These are phyloP conservation scores for Siderastrea radians DNA, from an alignment of 92 coral and sea anemone species.

Conservation along the genomic window DNA sequence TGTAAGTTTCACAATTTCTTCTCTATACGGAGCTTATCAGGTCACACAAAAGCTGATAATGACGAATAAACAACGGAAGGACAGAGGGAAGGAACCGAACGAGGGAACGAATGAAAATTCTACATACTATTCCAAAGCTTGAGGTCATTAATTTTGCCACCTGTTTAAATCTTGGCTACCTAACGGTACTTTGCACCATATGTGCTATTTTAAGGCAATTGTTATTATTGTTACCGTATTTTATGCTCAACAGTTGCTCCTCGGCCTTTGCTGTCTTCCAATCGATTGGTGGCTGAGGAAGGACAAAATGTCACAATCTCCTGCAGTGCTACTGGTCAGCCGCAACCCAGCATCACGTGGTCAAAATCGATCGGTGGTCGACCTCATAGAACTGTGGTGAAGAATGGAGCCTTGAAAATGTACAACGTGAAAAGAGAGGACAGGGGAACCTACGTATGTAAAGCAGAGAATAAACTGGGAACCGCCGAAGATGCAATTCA, in stretches of 20 bases:
- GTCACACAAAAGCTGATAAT: no score
- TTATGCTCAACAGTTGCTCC: neutral
- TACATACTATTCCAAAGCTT: neutral
- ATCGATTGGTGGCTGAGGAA: constrained; percentile 52
- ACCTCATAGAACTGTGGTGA: neutral
- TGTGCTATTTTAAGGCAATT: no score
- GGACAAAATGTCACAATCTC: constrained; percentile 29
- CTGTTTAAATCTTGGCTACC: neutral
- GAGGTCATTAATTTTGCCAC: no score
- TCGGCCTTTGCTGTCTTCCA: neutral
- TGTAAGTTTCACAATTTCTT: no score
- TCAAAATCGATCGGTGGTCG: constrained; percentile 32
- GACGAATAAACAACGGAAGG: no score
- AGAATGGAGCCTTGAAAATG: neutral
- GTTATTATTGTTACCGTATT: no score
- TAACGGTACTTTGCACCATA: no score
- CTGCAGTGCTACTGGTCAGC: constrained; percentile 46
- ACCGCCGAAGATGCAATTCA: neutral
- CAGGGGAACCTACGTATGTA: constrained; percentile 38
- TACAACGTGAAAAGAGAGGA: constrained; percentile 17
- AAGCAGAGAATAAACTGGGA: constrained; percentile 42
- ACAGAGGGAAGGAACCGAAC: no score
- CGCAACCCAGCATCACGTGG: constrained; percentile 45
- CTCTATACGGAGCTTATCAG: no score
- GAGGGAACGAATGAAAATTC: no score